Conservation (phyloP, 1,140 invertebrate genomes). For the Ceratosolen fusciceps region DNA sequence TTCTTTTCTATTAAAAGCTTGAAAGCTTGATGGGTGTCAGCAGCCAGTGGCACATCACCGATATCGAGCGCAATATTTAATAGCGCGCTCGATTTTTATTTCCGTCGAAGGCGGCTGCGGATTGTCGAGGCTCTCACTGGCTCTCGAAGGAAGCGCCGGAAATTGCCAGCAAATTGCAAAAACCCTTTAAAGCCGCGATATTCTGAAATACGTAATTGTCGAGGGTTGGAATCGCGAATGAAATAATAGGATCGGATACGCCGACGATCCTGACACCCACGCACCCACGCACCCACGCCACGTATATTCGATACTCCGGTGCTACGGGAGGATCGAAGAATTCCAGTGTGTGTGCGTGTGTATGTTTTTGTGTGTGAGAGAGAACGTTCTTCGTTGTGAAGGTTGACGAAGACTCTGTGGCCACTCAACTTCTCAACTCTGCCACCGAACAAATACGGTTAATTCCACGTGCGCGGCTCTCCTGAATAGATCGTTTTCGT, state of each 20-base stretch:
- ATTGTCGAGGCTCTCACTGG: too few species aligned
- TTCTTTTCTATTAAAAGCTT: too few species aligned
- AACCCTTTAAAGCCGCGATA: not conserved
- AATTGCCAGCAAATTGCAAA: too few species aligned
- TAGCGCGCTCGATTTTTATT: too few species aligned
- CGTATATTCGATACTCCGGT: not conserved
- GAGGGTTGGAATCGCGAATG: not conserved
- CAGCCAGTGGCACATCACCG: too few species aligned
- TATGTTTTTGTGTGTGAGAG: constrained; percentile 59
- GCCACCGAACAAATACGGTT: constrained; percentile 68
- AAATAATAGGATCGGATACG: not conserved
- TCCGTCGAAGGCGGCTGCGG: too few species aligned
- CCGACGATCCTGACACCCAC: not conserved
- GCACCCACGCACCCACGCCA: too few species aligned
- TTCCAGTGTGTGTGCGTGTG: not conserved
- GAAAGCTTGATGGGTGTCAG: too few species aligned
- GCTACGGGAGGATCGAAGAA: not conserved
- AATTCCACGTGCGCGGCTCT: constrained; percentile 65
- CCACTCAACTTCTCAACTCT: not conserved
- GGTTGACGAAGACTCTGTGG: constrained; percentile 48
- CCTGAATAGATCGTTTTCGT: constrained; percentile 72
- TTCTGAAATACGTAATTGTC: not conserved
- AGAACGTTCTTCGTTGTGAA: constrained; percentile 67
- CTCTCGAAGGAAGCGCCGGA: too few species aligned
- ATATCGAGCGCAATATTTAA: too few species aligned